Percentiles rank a stretch among this genome's conserved stretches.
Conservation (phyloP, 2,113 vertebrate genomes). For the Formicarius rufipectus region DNA sequence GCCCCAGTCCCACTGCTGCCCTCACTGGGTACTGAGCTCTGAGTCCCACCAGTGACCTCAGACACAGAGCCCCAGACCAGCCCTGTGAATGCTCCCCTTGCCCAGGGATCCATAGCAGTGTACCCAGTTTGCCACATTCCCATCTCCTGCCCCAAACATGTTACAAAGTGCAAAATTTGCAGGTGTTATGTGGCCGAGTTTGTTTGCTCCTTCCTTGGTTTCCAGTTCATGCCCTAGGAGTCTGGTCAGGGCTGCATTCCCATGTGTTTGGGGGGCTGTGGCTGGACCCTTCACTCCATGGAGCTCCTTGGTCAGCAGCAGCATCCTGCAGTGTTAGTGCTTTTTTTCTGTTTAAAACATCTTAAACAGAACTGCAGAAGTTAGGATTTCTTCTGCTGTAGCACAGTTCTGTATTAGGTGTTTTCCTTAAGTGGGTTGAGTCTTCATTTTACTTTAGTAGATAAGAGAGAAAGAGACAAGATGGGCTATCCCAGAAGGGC, state of each 20-base stretch:
- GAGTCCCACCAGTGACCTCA: neutral
- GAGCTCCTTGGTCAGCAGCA: neutral
- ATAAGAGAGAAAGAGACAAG: neutral
- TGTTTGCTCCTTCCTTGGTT: neutral
- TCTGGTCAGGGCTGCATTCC: too few species aligned
- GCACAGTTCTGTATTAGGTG: neutral
- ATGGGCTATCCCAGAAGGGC: neutral
- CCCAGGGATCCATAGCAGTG: neutral
- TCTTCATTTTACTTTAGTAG: neutral
- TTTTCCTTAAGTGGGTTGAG: neutral
- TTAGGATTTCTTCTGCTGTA: neutral
- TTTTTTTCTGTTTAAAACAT: neutral
- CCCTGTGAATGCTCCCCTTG: neutral
- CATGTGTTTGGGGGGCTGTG: fast-evolving
- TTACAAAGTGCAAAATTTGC: neutral
- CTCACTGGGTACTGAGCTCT: neutral
- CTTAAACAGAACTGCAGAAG: neutral
- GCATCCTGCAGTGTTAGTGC: neutral
- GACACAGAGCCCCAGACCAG: too few species aligned
- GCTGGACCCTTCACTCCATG: fast-evolving
- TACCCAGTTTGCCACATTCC: neutral
- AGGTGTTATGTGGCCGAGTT: neutral
- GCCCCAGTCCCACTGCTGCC: neutral
- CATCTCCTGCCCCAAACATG: neutral
- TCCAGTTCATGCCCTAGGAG: too few species aligned